phyloP scores from a whole-genome alignment of 2,888 invertebrate species.

The Trichogramma evanescens region DNA sequence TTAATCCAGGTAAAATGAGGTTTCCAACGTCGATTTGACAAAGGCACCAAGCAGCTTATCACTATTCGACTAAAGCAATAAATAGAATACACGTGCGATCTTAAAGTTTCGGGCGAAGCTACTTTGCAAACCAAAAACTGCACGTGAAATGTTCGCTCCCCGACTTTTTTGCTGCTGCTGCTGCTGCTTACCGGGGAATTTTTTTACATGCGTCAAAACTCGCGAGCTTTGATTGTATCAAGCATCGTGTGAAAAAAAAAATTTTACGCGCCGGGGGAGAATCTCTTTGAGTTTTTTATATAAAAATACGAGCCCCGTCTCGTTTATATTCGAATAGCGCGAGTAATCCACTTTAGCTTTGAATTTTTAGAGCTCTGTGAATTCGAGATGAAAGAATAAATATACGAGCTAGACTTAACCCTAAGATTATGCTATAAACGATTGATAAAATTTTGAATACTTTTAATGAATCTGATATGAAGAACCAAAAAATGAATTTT shows the following conservation, averaged over 20 bases:
- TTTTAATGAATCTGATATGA: no score
- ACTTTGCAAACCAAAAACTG: slow-evolving; percentile 19
- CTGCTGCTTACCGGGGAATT: no score
- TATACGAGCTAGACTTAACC: no score
- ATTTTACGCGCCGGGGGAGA: neutral
- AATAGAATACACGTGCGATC: slow-evolving; percentile 3
- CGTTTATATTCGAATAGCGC: slow-evolving; percentile 9
- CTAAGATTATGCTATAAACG: no score
- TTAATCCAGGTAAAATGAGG: slow-evolving; percentile 2
- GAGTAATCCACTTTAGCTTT: slow-evolving; percentile 8
- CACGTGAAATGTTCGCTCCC: no score
- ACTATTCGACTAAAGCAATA: slow-evolving; percentile 4
- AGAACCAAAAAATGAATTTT: neutral
- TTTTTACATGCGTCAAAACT: neutral
- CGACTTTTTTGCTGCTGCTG: no score
- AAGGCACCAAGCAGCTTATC: slow-evolving; percentile 3
- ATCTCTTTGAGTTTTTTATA: slow-evolving; percentile 4
- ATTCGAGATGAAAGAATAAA: no score
- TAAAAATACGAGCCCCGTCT: slow-evolving; percentile 8
- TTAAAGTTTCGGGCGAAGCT: slow-evolving; percentile 11
- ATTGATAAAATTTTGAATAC: no score
- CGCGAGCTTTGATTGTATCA: slow-evolving; percentile 5
- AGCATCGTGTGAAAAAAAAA: neutral
- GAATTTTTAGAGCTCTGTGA: slow-evolving; percentile 1
- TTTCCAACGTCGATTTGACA: slow-evolving; percentile 3